These are phyloP conservation scores for Hippopotamus amphibius DNA, from an alignment of 2,113 vertebrate species.

Conservation along the genomic window DNA sequence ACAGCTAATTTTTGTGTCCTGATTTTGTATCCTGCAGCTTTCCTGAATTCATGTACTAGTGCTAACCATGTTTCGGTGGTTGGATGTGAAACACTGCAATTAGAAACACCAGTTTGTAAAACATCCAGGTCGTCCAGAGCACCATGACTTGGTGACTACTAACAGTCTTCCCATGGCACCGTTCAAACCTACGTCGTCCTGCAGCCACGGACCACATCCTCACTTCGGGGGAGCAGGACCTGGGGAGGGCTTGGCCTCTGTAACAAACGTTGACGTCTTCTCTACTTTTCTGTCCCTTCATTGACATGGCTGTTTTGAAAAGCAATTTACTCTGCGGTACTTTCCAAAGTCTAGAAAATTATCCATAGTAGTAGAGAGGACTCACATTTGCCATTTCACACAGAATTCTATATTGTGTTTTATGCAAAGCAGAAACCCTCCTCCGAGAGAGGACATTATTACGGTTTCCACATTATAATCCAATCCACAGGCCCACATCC, in stretches of 20 bases:
- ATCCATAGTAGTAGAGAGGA: neutral
- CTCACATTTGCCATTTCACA: neutral
- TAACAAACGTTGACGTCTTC: neutral
- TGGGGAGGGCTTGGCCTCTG: neutral
- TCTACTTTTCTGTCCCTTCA: neutral
- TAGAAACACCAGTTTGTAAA: neutral
- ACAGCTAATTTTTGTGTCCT: neutral
- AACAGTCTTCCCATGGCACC: neutral
- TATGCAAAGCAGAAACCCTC: neutral
- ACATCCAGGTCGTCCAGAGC: neutral
- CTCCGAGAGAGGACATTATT: neutral
- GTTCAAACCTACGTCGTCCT: neutral
- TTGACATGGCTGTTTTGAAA: neutral
- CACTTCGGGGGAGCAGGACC: neutral
- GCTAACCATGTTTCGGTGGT: neutral
- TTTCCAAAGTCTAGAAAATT: neutral
- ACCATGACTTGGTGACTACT: neutral
- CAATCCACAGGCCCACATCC: neutral
- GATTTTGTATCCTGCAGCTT: neutral
- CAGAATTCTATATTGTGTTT: neutral
- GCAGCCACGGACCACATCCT: rapidly evolving
- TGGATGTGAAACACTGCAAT: neutral
- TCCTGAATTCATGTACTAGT: neutral
- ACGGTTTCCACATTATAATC: neutral
- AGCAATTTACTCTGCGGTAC: neutral